A percentile compares a stretch with the other conserved stretches of the same genome.
Evolutionary conservation across 1,140 invertebrate species (phyloP).

Genomic region (Pseudomyrmex flavicornis): DNA sequence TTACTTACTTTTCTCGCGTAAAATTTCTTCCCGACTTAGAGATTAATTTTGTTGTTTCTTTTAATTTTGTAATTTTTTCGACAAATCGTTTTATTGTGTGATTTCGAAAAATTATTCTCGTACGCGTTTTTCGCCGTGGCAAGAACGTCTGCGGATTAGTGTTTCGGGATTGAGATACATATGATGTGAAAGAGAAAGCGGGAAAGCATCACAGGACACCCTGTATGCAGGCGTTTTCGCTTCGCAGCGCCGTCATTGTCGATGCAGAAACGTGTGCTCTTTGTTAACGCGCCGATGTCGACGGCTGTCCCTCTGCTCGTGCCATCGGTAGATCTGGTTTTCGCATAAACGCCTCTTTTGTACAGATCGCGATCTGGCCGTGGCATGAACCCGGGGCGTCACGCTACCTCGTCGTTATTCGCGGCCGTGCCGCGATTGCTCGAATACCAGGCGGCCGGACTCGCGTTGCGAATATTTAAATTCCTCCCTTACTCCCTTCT

Average conservation of each 20-base stretch:
- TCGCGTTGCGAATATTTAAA: conserved; percentile 55
- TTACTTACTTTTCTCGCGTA: too few relatives aligned
- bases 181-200: not conserved
- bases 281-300: conserved; percentile 64
- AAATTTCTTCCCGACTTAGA: too few relatives aligned
- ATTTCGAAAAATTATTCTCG: too few relatives aligned
- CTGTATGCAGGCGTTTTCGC: conserved; percentile 12
- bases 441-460: conserved; percentile 36
- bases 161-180: too few relatives aligned
- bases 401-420: conserved; percentile 60
- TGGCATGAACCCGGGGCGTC: conserved; percentile 43
- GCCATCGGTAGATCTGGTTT: conserved; percentile 72
- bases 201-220: not conserved
- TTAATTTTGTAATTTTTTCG: too few relatives aligned
- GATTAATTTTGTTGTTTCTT: too few relatives aligned
- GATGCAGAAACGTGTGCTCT: conserved; percentile 63
- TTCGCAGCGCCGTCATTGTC: conserved; percentile 65
- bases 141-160: too few relatives aligned
- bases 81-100: too few relatives aligned
- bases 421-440: conserved; percentile 3
- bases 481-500: not conserved
- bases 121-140: too few relatives aligned
- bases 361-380: conserved; percentile 52
- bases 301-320: conserved; percentile 64
- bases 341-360: conserved; percentile 71